These are phyloP conservation scores for Dyspetes luteomarginatus DNA, from an alignment of 2,888 invertebrate species.

Conservation along the genomic window DNA sequence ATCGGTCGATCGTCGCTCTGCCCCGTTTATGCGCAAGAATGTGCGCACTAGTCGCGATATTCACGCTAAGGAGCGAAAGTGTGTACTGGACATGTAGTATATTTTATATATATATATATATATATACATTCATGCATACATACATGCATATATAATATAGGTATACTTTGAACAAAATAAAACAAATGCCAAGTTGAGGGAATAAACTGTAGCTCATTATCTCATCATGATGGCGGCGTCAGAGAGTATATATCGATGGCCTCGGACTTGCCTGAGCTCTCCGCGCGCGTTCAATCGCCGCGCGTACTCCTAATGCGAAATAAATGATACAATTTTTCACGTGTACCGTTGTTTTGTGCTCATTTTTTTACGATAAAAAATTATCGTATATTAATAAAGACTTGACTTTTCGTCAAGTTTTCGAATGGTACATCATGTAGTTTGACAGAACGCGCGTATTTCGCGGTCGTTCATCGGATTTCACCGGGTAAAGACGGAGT, in stretches of 20 bases:
- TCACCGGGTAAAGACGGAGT: conserved; percentile 71
- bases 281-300: conserved; percentile 28
- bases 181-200: conserved; percentile 62
- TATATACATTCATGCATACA: conserved; percentile 14
- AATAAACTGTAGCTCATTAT: conserved; percentile 70
- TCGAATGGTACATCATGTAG: not conserved
- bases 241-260: conserved; percentile 63
- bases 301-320: not conserved
- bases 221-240: conserved; percentile 68
- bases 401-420: not conserved
- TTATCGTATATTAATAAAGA: not conserved
- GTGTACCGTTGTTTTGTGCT: not conserved
- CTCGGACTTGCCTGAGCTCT: conserved; percentile 61
- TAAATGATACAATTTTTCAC: conserved; percentile 5
- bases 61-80: conserved; percentile 52
- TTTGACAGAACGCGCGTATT: conserved; percentile 79
- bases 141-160: not conserved
- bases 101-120: conserved; percentile 27
- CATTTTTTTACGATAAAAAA: conserved; percentile 23
- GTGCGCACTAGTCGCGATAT: conserved; percentile 62
- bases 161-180: conserved; percentile 55
- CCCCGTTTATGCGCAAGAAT: conserved; percentile 66
- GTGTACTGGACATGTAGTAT: conserved; percentile 25
- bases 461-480: conserved; percentile 73
- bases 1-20: conserved; percentile 57